phyloP scores from a whole-genome alignment of 2,888 invertebrate species.

The Lithophane leautieri region DNA sequence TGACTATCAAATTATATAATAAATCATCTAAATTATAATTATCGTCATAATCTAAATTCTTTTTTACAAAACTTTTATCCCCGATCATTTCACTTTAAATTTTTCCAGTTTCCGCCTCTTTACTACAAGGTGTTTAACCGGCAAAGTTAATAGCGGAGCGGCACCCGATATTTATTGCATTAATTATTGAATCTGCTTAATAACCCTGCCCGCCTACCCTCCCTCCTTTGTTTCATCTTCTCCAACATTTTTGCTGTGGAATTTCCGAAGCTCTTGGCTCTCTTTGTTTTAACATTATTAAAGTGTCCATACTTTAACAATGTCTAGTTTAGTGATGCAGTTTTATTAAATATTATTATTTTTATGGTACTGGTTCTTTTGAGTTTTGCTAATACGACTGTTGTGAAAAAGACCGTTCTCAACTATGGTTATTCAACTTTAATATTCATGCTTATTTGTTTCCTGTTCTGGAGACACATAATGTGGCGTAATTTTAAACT shows the following conservation, averaged over 20 bases:
- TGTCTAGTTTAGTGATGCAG: background rate
- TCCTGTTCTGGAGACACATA: background rate
- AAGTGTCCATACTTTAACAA: constrained; percentile 8
- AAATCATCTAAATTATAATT: background rate
- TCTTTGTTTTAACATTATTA: constrained; percentile 28
- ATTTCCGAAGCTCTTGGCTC: constrained; percentile 9
- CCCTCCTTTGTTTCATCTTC: constrained; percentile 13
- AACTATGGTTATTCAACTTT: background rate
- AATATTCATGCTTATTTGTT: background rate
- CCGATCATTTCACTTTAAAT: background rate
- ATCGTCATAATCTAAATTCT: background rate
- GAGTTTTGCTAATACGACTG: too few species aligned
- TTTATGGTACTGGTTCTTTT: too few species aligned
- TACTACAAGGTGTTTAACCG: constrained; percentile 23
- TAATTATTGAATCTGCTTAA: constrained; percentile 71
- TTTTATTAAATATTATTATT: background rate
- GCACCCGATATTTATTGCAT: constrained; percentile 72
- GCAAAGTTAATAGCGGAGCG: constrained; percentile 31
- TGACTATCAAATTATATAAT: background rate
- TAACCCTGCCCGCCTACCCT: constrained; percentile 34
- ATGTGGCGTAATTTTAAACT: background rate
- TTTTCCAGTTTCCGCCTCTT: background rate
- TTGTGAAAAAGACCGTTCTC: too few species aligned
- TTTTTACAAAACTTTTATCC: background rate
- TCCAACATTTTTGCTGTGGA: constrained; percentile 31